These are phyloP conservation scores for Archilochus colubris DNA, from an alignment of 2,113 vertebrate species.

Conservation along the genomic window DNA sequence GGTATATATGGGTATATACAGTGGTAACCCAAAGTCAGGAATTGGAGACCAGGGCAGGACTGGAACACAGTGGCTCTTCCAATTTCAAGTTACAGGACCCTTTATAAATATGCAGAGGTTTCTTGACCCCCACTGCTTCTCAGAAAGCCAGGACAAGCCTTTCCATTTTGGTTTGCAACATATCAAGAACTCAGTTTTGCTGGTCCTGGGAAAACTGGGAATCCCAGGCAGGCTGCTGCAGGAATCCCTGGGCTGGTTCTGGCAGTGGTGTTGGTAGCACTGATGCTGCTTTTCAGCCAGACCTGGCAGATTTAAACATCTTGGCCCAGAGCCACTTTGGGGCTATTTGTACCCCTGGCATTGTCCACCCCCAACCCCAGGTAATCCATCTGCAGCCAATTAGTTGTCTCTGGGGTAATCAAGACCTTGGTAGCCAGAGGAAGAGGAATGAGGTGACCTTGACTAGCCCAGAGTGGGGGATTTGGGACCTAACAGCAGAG, in stretches of 20 bases:
- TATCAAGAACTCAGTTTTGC: not conserved
- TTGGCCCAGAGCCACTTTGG: not conserved
- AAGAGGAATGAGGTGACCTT: not conserved
- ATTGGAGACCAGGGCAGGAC: not conserved
- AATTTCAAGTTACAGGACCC: not conserved
- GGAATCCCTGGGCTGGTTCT: not conserved
- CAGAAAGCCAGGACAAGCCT: not conserved
- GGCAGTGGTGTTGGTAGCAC: not conserved
- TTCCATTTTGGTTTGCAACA: not conserved
- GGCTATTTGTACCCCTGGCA: not conserved
- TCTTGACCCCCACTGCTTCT: not conserved
- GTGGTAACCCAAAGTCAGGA: not conserved
- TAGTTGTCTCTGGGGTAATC: not conserved
- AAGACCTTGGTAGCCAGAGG: not conserved
- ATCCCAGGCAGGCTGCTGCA: not conserved
- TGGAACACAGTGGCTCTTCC: not conserved
- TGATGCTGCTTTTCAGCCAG: not conserved
- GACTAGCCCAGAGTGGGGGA: not conserved
- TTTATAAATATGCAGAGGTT: not conserved
- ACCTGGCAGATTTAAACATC: not conserved
- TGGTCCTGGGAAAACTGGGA: constrained; percentile 15
- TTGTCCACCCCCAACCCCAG: not conserved
- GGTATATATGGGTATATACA: not conserved
- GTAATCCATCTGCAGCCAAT: not conserved
- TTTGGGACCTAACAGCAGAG: not conserved